A percentile compares a stretch with the other conserved stretches of the same genome.
phyloP scores from a whole-genome alignment of 2,888 invertebrate species.

The Chrysotoxum bicinctum region DNA sequence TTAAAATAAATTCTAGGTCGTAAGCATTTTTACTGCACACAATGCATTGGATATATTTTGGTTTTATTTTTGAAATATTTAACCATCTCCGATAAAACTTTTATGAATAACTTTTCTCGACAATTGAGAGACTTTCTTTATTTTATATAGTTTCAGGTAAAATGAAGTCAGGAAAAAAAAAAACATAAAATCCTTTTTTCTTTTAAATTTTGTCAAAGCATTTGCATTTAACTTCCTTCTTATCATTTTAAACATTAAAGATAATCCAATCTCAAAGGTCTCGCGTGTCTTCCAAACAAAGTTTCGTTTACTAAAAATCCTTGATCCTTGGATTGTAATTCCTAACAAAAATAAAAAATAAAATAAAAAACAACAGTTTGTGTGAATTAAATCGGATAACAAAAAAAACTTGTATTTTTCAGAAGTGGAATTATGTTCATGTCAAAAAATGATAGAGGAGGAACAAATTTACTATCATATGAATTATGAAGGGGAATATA shows the following conservation, averaged over 20 bases:
- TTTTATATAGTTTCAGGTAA: slow-evolving; percentile 6
- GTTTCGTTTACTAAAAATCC: slow-evolving; percentile 25
- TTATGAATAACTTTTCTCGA: slow-evolving; percentile 15
- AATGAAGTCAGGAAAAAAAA: neutral
- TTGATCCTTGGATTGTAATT: slow-evolving; percentile 30
- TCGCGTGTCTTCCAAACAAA: neutral
- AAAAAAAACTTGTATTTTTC: neutral
- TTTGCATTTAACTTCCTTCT: slow-evolving; percentile 8
- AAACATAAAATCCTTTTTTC: neutral
- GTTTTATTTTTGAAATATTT: neutral
- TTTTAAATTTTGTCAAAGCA: neutral
- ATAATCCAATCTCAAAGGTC: slow-evolving; percentile 7
- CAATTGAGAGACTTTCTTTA: neutral
- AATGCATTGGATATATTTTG: neutral
- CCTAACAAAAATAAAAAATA: neutral
- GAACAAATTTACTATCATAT: neutral
- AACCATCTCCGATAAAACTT: slow-evolving; percentile 14
- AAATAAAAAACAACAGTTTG: slow-evolving; percentile 13
- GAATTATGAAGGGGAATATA: slow-evolving; percentile 1
- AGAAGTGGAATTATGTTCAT: too few species aligned
- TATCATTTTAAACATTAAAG: slow-evolving; percentile 17
- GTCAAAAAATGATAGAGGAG: neutral
- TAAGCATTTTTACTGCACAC: neutral
- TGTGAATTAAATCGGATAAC: slow-evolving; percentile 34
- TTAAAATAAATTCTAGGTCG: neutral